Base-by-base conservation (phyloP, 2,888 invertebrate species). In the Ormyrus pomaceus region DNA sequence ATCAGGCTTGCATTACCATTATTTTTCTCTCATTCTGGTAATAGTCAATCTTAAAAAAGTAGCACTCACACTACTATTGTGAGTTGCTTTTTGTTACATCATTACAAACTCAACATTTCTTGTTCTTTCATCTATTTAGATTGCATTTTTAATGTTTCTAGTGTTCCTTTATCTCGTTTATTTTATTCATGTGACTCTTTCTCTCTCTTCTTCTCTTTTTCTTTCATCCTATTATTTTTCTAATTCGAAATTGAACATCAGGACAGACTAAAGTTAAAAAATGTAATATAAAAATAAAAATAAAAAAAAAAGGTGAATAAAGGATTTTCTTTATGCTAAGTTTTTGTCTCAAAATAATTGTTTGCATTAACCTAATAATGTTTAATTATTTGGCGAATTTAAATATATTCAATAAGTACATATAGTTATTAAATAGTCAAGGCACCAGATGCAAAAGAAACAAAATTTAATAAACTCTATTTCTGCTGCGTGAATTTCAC, bases 11-110 rank as follows among this genome's bases (percentile, higher is more conserved):
- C 19, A 59, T 51, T 8, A 9, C 11, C 6, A 51, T 76, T 6
- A 10, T 61, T 76, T 76, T n/a, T 68, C 68, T 46, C 68, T 68
- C n/a, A 45, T 75, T 75, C 66, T 66, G n/a, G 59, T 13, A n/a
- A 76, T 13, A 68, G 68, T 55, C 51, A 61, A 46, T 76, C 68
- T 76, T 55, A 68, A 61, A 76, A 76, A 68, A 10, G 61, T 53
- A 55, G 46, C 68, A 53, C 61, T 61, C 13, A 46, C 61, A 58
- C 64, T 50, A 45, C 66, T 34, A 64, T 55, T 73, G n/a, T 51
- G 58, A 66, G 56, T 19, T 11, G 74, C 66, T 51, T 75, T 75
- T 65, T 74, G 65, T 59, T 59, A 59, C 74, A n/a, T 66, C 58
- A 66, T 75, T 75, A 51, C 13, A 11, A 64, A 13, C 51, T 56